Evolutionary conservation across 2,113 vertebrate species (phyloP).

Genomic region (Nipponia nippon): DNA sequence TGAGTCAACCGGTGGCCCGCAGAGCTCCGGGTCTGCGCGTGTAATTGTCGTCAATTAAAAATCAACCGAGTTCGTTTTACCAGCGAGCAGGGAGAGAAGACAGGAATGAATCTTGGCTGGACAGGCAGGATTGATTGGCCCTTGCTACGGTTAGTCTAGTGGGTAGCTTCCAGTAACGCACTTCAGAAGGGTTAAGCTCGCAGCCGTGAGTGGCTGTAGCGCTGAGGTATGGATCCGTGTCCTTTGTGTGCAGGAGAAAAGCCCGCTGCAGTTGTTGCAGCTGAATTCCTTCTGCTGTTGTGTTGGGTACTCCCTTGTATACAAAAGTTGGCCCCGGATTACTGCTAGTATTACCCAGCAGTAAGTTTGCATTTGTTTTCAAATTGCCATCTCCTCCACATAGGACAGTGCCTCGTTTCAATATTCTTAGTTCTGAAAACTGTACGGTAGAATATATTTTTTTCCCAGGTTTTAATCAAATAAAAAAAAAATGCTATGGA

Average conservation of each 20-base stretch:
- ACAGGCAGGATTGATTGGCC: neutral
- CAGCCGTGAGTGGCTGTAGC: conserved; percentile 12
- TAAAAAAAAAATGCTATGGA: neutral
- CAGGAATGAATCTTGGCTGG: neutral
- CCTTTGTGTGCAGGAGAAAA: conserved; percentile 64
- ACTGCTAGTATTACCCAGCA: neutral
- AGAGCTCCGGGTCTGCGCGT: neutral
- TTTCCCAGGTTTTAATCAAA: neutral
- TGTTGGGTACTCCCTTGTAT: neutral
- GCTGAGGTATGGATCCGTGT: conserved; percentile 38
- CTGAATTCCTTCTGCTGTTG: neutral
- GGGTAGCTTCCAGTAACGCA: neutral
- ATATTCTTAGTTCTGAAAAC: neutral
- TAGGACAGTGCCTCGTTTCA: neutral
- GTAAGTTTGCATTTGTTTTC: neutral
- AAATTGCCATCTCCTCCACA: neutral
- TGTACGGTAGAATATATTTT: neutral
- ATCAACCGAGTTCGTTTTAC: neutral
- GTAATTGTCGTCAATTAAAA: neutral
- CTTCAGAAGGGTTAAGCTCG: neutral
- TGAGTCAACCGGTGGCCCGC: neutral
- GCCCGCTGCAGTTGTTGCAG: conserved; percentile 33
- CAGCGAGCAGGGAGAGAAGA: neutral
- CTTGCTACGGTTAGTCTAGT: neutral
- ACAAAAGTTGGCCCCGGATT: neutral